A percentile compares a stretch with the other conserved stretches of the same genome.
These are phyloP conservation scores for Bicyclus anynana DNA, from an alignment of 1,140 invertebrate genomes.

Conservation along the genomic window DNA sequence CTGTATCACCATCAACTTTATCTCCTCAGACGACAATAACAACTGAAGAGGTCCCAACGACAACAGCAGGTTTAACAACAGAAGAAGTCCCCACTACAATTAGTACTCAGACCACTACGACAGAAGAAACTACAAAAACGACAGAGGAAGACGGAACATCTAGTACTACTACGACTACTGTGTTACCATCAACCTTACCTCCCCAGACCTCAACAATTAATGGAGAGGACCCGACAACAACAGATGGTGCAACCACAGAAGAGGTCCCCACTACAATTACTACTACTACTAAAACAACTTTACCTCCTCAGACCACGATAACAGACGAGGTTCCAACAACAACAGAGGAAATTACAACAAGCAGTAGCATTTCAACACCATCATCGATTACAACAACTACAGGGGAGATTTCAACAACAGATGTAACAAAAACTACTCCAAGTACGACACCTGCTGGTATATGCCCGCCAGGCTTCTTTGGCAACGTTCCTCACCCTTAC, in stretches of 20 bases:
- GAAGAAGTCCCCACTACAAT: too few relatives aligned
- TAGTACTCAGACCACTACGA: too few relatives aligned
- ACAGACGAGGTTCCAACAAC: neutral
- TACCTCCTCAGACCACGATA: neutral
- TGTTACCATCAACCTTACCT: too few relatives aligned
- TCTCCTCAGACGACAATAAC: too few relatives aligned
- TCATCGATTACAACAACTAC: neutral
- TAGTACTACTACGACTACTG: too few relatives aligned
- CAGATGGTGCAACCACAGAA: neutral
- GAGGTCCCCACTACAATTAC: too few relatives aligned
- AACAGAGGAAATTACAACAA: neutral
- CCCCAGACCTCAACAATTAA: too few relatives aligned
- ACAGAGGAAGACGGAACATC: too few relatives aligned
- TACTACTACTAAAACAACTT: neutral
- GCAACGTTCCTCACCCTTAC: conserved; percentile 6
- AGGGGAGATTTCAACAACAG: neutral
- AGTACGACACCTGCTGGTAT: neutral
- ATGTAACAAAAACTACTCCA: neutral
- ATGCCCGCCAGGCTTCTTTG: conserved; percentile 8
- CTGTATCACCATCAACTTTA: too few relatives aligned
- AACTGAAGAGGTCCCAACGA: too few relatives aligned
- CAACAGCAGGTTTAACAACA: too few relatives aligned
- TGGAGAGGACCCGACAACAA: neutral
- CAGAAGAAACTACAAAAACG: too few relatives aligned
- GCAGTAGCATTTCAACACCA: neutral